Base-by-base conservation (phyloP, 1,140 invertebrate genomes). In the Drosophila lowei region DNA sequence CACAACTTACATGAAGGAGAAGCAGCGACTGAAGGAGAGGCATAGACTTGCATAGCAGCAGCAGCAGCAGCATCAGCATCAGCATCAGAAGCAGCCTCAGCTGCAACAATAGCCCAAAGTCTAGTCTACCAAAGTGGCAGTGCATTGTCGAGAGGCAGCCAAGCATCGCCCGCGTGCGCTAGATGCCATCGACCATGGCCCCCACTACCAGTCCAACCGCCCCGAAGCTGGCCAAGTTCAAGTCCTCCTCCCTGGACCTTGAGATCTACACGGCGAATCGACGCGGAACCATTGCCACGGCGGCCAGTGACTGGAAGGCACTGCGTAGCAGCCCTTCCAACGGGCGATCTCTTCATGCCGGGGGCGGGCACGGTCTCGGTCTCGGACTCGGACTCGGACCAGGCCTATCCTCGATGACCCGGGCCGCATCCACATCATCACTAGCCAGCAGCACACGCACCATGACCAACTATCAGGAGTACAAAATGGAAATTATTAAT, bases 401-500 rank as follows among this genome's bases (percentile, higher is more conserved):
- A 15, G 57, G 53, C 28, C 34, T 81, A 15, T 21, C 66, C 11
- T 38, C 71, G 16, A 86, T 90, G 76, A 89, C 89, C 4, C 72
- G 89, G 7, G 84, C 89, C 43, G 89, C 80, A 30, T 90, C 89
- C 53, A 90, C 89, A 42, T 90, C 89, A 44, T 90, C 89, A 44
- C 56, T 90, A 44, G 89, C 80, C 16, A 90, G 89, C 62, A 88
- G 84, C 53, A 86, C 84, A 50, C 80, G 84, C 65, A 90, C 89
- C 47, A 89, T 75, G 66, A 90, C 75, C 49, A 90, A 90, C 73
- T 90, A 89, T 72, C 89, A 90, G 67, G 89, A 90, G 61, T 90
- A 90, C 73, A 90, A 90, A 75, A 80, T 88, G 78, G 89, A 90
- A 73, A 84, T 90, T 53, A 89, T 90, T 55, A 90, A 90, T 73